phyloP scores from a whole-genome alignment of 2,888 invertebrate species.

The Entomobrya proxima region DNA sequence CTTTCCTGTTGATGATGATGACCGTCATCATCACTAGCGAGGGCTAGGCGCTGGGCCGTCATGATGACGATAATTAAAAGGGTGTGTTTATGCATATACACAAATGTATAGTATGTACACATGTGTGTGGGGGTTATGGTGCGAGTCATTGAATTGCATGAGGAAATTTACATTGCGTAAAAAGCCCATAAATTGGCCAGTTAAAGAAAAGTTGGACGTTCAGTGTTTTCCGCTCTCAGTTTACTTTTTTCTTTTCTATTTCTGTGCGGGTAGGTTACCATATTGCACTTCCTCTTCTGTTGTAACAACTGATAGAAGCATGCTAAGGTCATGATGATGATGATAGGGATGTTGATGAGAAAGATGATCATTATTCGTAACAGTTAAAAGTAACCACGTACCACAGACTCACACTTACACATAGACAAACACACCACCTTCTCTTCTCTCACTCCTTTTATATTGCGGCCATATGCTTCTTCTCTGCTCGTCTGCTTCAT shows the following conservation, averaged over 20 bases:
- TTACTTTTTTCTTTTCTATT: neutral
- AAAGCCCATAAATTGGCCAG: constrained; percentile 61
- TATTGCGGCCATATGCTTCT: constrained; percentile 1
- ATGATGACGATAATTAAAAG: constrained; percentile 21
- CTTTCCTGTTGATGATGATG: constrained; percentile 25
- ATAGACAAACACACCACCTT: neutral
- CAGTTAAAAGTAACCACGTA: constrained; percentile 21
- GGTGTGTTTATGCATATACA: constrained; percentile 30
- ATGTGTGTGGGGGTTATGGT: constrained; percentile 6
- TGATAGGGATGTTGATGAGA: constrained; percentile 36
- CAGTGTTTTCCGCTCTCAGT: constrained; percentile 7
- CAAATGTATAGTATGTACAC: neutral
- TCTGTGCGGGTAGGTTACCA: neutral
- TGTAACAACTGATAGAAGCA: neutral
- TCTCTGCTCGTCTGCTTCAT: neutral
- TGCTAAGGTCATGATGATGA: constrained; percentile 4
- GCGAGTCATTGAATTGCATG: constrained; percentile 56
- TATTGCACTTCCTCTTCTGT: constrained; percentile 27
- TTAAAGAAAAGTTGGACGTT: constrained; percentile 54
- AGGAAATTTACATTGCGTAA: constrained; percentile 65
- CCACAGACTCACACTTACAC: neutral
- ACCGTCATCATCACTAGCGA: constrained; percentile 8
- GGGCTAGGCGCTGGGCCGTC: neutral
- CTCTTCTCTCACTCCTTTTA: neutral
- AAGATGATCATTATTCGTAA: constrained; percentile 33